Evolutionary conservation across 2,113 vertebrate genomes (phyloP), one percentile per base, ranked within the genome.

Genomic region (Equus przewalskii): DNA sequence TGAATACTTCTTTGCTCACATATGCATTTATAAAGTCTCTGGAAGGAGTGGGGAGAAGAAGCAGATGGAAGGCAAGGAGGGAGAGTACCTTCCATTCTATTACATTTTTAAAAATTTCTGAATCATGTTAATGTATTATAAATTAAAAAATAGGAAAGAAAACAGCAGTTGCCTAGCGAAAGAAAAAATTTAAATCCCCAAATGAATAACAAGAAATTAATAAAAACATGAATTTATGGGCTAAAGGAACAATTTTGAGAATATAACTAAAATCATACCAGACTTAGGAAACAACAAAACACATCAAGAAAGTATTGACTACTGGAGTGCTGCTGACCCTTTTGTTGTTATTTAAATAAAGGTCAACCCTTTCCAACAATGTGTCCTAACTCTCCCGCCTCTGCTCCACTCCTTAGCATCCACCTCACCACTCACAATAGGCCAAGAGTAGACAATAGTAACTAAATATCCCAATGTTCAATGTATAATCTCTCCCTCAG

Each of bases 221-320:
- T 82, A 19, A 82, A 96, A 79, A 83, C 87, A 62, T 33, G 73
- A 44, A 76, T 70, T 28, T 56, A 69, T 83, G 21, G 67, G 36
- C 73, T 83, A 89, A 89, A 91, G 24, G 6, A 51, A 72, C n/a
- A 81, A 41, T 58, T 89, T 85, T 81, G 33, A 69, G 21, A 78
- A 64, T 28, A 80, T 36, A 75, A 67, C 18, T 76, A 88, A 96
- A 95, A 70, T 49, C 24, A 33, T 54, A 69, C 75, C 30, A 62
- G 51, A 79, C 5, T 44, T 79, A 95, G 19, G 93, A 93, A 89
- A 44, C 3, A 85, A 54, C 56, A 49, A 65, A 64, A 76, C 3
- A 24, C 21, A 14, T 64, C 33, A 92, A 84, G 12, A 86, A 80
- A 65, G 51, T 76, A 94, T 36, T 44, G 6, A 80, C 15, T n/a